These are phyloP conservation scores for Loripinus fragilis DNA, from an alignment of 2,888 invertebrate genomes.

Conservation along the genomic window DNA sequence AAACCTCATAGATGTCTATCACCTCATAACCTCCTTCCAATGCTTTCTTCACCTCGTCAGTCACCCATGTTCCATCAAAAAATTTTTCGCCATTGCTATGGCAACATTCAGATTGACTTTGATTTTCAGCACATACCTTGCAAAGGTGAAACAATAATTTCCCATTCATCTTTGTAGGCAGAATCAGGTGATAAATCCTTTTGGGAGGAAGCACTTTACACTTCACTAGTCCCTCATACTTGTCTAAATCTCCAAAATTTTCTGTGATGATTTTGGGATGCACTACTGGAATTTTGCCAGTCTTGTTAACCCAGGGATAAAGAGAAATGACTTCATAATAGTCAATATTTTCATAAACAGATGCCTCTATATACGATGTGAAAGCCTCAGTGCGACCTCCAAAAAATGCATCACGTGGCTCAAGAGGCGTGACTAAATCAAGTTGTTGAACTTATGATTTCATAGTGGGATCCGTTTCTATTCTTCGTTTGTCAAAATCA, in stretches of 20 bases:
- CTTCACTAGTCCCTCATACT: conserved; percentile 70
- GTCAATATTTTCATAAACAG: conserved; percentile 40
- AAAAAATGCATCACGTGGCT: conserved; percentile 68
- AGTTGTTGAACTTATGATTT: conserved; percentile 36
- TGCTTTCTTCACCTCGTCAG: conserved; percentile 33
- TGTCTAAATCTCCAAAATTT: conserved; percentile 51
- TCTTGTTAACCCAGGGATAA: conserved; percentile 70
- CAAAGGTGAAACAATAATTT: too few relatives aligned
- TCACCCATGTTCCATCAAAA: conserved; percentile 41
- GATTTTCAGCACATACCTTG: conserved; percentile 17
- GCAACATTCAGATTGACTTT: conserved; percentile 11
- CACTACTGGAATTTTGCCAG: conserved; percentile 60
- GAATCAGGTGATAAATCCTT: background rate
- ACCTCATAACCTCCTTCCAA: conserved; percentile 27
- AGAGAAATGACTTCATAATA: conserved; percentile 65
- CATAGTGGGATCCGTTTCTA: conserved; percentile 43
- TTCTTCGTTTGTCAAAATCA: conserved; percentile 42
- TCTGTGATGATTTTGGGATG: conserved; percentile 45
- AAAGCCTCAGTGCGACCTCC: conserved; percentile 67
- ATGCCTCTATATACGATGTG: conserved; percentile 34
- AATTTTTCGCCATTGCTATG: conserved; percentile 24
- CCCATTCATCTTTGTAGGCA: background rate
- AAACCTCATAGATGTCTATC: conserved; percentile 34
- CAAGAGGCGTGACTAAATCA: conserved; percentile 48
- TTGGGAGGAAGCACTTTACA: conserved; percentile 41